Conservation (phyloP, 2,113 vertebrate genomes). For the Mirounga angustirostris region DNA sequence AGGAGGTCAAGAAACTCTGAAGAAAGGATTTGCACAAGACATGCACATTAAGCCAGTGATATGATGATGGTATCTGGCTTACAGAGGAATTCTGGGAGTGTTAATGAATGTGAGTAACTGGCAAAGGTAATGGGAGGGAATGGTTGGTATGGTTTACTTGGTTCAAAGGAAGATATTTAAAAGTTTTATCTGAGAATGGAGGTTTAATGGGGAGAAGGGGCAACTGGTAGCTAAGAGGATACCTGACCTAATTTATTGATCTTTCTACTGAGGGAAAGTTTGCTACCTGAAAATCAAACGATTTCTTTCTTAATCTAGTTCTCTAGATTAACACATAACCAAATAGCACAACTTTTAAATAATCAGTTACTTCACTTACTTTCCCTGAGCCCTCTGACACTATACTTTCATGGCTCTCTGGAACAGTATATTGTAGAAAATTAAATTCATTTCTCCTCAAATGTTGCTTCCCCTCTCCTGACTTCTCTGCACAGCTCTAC, state of each 20-base stretch:
- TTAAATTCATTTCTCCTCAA: neutral
- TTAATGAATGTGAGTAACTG: neutral
- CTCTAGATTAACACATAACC: neutral
- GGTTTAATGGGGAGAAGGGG: neutral
- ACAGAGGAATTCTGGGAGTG: neutral
- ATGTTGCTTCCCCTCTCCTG: neutral
- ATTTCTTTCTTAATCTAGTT: neutral
- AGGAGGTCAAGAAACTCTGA: neutral
- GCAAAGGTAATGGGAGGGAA: neutral
- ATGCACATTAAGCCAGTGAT: neutral
- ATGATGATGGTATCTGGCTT: neutral
- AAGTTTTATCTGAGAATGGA: neutral
- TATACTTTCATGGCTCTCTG: neutral
- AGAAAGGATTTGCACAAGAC: neutral
- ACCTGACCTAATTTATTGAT: neutral
- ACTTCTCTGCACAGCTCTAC: neutral
- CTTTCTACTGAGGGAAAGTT: constrained; percentile 6
- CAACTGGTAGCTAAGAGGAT: neutral
- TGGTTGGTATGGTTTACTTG: neutral
- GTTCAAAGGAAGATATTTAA: constrained; percentile 24
- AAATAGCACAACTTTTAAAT: neutral
- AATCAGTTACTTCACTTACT: neutral
- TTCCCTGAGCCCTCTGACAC: neutral
- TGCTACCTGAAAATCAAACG: neutral
- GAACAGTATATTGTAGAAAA: neutral